phyloP scores from a whole-genome alignment of 2,113 vertebrate genomes.

The Podilymbus podiceps region DNA sequence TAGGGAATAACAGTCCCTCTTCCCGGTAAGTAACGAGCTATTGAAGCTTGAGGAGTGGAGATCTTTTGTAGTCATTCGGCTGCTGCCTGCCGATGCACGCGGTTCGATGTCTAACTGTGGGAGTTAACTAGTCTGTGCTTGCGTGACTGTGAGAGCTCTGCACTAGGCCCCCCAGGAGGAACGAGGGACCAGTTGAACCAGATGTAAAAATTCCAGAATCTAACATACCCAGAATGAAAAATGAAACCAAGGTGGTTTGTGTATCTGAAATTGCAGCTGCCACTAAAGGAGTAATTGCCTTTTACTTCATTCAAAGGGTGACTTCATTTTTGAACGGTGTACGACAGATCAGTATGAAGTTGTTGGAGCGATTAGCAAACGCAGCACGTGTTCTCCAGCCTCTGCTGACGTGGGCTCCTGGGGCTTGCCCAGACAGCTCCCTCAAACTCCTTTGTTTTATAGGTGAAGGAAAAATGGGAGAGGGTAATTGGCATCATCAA shows the following conservation, averaged over 20 bases:
- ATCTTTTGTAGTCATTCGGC: not conserved
- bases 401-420: not conserved
- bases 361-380: not conserved
- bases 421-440: not conserved
- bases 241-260: not conserved
- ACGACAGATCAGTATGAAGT: not conserved
- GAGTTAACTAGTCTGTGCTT: not conserved
- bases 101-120: not conserved
- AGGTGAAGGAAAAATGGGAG: not conserved
- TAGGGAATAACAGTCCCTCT: not conserved
- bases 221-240: not conserved
- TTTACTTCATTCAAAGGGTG: not conserved
- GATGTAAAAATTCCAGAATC: not conserved
- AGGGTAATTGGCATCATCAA: not conserved
- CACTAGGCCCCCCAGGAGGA: not conserved
- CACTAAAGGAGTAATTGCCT: not conserved
- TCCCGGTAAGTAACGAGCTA: not conserved
- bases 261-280: not conserved
- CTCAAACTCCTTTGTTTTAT: not conserved
- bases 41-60: not conserved
- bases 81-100: not conserved
- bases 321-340: not conserved
- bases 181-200: not conserved
- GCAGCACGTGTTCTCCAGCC: not conserved
- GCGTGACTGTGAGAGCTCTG: not conserved